Evolutionary conservation across 2,113 vertebrate species (phyloP).

Genomic region (Rhabdornis inornatus): DNA sequence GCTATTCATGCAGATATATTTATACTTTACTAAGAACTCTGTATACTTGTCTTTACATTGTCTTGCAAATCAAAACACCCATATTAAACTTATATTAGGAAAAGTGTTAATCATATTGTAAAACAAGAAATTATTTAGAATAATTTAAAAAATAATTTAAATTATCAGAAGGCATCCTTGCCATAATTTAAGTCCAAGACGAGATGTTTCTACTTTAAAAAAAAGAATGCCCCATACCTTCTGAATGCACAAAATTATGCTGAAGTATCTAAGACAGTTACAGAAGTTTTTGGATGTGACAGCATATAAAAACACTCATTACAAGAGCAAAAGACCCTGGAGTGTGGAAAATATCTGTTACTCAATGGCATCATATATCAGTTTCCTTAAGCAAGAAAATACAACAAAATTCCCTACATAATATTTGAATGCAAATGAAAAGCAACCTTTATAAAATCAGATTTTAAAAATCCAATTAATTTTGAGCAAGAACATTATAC

Average conservation of each 20-base stretch:
- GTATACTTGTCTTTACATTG: background rate
- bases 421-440: background rate
- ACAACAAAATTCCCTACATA: background rate
- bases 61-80: background rate
- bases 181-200: background rate
- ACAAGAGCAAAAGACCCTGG: accelerated
- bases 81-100: background rate
- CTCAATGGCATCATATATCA: background rate
- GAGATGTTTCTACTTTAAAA: background rate
- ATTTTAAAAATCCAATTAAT: background rate
- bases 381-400: background rate
- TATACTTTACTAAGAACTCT: background rate
- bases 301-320: background rate
- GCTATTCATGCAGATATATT: background rate
- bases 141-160: background rate
- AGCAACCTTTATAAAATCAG: background rate
- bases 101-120: background rate
- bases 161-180: background rate
- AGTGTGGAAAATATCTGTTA: background rate
- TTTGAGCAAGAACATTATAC: background rate
- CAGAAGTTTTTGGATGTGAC: background rate
- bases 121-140: background rate
- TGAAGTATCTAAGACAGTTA: background rate
- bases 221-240: background rate
- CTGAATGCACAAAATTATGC: background rate